Percentiles rank a stretch among this genome's conserved stretches.
These are phyloP conservation scores for Myotis lucifugus DNA, from an alignment of 2,113 vertebrate genomes.

Conservation along the genomic window DNA sequence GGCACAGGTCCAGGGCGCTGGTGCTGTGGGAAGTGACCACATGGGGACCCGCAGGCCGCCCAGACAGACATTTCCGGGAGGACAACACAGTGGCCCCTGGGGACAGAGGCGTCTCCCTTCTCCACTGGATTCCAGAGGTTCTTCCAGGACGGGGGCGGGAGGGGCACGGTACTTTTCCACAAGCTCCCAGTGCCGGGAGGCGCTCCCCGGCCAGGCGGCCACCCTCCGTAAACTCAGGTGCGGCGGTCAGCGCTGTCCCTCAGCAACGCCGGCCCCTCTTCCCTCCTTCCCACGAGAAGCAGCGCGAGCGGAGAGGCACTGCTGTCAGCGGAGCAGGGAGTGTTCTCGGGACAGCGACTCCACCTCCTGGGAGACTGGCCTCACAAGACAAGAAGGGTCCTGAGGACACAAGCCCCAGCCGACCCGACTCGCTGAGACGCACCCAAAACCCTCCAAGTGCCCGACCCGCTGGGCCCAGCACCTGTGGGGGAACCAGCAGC, in stretches of 20 bases:
- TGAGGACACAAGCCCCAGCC: not conserved
- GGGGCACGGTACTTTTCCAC: slow-evolving; percentile 50
- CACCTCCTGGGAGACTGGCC: not conserved
- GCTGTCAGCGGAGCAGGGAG: not conserved
- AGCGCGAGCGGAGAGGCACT: not conserved
- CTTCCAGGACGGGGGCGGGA: not conserved
- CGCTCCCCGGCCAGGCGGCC: not conserved
- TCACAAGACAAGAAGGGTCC: not conserved
- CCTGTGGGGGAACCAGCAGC: too few species aligned
- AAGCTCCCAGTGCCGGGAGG: not conserved
- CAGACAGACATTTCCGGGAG: not conserved
- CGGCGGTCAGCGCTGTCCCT: not conserved
- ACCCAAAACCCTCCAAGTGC: not conserved
- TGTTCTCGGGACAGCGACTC: not conserved
- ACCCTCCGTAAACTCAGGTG: not conserved
- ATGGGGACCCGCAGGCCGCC: not conserved
- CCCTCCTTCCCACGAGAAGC: slow-evolving; percentile 37
- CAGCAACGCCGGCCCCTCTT: not conserved
- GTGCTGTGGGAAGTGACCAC: slow-evolving; percentile 57
- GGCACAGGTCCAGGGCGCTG: not conserved
- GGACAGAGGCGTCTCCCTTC: not conserved
- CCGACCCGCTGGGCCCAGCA: not conserved
- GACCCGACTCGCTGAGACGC: not conserved
- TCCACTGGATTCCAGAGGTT: not conserved
- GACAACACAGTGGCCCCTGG: not conserved